Percentiles rank a stretch among this genome's conserved stretches.
These are phyloP conservation scores for Noctilio leporinus DNA, from an alignment of 2,113 vertebrate species.

Conservation along the genomic window DNA sequence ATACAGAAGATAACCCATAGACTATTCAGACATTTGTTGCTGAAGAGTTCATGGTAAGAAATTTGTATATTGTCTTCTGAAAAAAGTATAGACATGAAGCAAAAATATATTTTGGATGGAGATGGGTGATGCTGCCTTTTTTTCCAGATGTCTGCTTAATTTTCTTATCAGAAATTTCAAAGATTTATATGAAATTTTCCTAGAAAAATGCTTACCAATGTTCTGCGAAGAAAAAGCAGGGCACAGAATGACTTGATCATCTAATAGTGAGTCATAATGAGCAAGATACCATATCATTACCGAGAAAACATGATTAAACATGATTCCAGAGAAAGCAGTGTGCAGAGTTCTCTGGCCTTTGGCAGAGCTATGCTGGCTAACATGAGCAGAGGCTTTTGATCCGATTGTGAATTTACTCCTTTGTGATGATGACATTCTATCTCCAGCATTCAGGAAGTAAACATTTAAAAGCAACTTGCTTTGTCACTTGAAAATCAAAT, in stretches of 20 bases:
- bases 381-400: background rate
- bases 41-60: background rate
- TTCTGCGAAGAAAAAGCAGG: slow-evolving; percentile 22
- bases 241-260: slow-evolving; percentile 49
- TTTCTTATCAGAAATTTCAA: slow-evolving; percentile 47
- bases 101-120: slow-evolving; percentile 12
- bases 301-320: slow-evolving; percentile 22
- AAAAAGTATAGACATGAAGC: slow-evolving; percentile 15
- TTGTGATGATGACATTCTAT: slow-evolving; percentile 7
- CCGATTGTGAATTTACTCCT: background rate
- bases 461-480: slow-evolving; percentile 39
- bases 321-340: slow-evolving; percentile 1
- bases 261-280: background rate
- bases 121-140: slow-evolving; percentile 16
- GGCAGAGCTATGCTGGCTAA: background rate
- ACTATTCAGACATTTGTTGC: background rate
- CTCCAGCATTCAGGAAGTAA: background rate
- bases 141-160: slow-evolving; percentile 50
- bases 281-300: background rate
- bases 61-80: slow-evolving; percentile 11
- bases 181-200: slow-evolving; percentile 47
- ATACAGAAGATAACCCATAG: background rate
- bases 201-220: slow-evolving; percentile 35
- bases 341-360: background rate
- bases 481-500: slow-evolving; percentile 39